These are phyloP conservation scores for Aphis craccivora DNA, from an alignment of 1,140 invertebrate genomes.

Conservation along the genomic window DNA sequence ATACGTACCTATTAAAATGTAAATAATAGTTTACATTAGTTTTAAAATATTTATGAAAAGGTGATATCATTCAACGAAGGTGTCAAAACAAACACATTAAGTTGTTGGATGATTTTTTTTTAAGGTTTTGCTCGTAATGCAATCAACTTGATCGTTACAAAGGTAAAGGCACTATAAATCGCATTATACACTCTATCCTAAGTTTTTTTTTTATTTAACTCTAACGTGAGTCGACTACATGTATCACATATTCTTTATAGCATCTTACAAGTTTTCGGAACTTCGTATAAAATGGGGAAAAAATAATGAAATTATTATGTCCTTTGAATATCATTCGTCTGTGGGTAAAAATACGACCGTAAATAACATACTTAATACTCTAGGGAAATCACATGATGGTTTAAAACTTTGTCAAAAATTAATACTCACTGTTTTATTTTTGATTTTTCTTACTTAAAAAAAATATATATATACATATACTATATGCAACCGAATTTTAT, in stretches of 20 bases:
- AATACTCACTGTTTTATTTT: slow-evolving; percentile 40
- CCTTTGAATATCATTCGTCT: slow-evolving; percentile 53
- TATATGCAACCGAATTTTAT: neutral
- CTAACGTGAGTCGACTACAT: slow-evolving; percentile 23
- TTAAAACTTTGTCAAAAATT: slow-evolving; percentile 49
- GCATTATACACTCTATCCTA: slow-evolving; percentile 15
- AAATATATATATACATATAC: neutral
- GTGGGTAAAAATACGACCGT: slow-evolving; percentile 38
- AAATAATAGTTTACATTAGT: neutral
- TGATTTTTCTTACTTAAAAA: slow-evolving; percentile 4
- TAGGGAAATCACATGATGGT: slow-evolving; percentile 55
- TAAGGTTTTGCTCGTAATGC: slow-evolving; percentile 68
- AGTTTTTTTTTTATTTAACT: slow-evolving; percentile 1
- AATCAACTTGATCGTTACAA: slow-evolving; percentile 64
- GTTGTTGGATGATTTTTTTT: slow-evolving; percentile 39
- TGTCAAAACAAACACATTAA: neutral
- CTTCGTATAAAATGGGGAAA: neutral
- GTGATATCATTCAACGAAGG: neutral
- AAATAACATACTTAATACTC: slow-evolving; percentile 47
- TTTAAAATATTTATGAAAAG: neutral
- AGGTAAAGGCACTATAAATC: slow-evolving; percentile 26
- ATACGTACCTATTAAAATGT: neutral
- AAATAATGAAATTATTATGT: slow-evolving; percentile 53
- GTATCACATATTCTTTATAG: slow-evolving; percentile 35
- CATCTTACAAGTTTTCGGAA: slow-evolving; percentile 13